Evolutionary conservation across 2,113 vertebrate genomes (phyloP).

Genomic region (Dromiciops gliroides): DNA sequence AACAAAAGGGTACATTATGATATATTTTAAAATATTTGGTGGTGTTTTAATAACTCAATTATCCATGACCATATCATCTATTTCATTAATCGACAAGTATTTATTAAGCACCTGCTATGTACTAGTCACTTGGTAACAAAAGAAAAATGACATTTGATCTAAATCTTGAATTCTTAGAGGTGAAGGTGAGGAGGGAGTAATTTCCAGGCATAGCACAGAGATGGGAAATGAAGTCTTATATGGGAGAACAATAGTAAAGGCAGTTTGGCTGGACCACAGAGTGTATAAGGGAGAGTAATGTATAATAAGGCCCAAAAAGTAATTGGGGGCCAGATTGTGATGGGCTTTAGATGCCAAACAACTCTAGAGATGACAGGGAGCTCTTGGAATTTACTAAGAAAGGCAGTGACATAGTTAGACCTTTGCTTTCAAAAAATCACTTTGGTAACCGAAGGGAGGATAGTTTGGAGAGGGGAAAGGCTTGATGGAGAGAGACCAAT

Average conservation of each 20-base stretch:
- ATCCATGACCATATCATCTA: neutral
- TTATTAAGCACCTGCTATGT: neutral
- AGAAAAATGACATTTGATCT: neutral
- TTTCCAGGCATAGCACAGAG: neutral
- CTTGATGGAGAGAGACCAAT: neutral
- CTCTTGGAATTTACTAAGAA: neutral
- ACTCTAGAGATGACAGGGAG: neutral
- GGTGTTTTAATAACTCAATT: neutral
- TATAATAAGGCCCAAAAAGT: neutral
- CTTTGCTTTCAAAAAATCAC: neutral
- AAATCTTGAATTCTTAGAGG: no score
- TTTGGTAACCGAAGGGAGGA: neutral
- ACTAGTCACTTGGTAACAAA: neutral
- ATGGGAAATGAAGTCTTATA: neutral
- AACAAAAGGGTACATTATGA: neutral
- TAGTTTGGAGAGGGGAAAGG: neutral
- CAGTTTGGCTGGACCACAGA: neutral
- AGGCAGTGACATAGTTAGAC: neutral
- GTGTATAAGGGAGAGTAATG: neutral
- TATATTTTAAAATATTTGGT: neutral
- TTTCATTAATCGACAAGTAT: neutral
- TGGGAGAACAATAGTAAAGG: neutral
- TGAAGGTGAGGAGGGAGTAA: neutral
- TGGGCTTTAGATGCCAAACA: neutral
- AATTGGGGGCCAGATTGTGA: neutral